Evolutionary conservation across 2,888 invertebrate genomes (phyloP), one percentile per base, ranked within the genome.

Genomic region (Zootermopsis nevadensis): DNA sequence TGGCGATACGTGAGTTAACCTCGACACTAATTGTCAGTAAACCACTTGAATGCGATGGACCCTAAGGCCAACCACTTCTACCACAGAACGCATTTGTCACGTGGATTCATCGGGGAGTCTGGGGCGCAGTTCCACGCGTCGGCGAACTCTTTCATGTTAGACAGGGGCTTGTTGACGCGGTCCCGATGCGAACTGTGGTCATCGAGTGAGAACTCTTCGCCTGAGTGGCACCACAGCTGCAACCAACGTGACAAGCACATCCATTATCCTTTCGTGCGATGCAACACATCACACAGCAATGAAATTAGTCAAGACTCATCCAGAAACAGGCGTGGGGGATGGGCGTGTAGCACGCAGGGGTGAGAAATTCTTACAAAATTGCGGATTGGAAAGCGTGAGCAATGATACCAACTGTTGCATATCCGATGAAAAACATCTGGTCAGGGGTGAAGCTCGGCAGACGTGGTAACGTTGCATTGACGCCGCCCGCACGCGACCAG

Each of bases 371-470:
- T n/a, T n/a, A n/a, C n/a, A n/a, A n/a, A n/a, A n/a, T n/a, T n/a
- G n/a, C n/a, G n/a, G n/a, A n/a, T n/a, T n/a, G n/a, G n/a, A n/a
- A n/a, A n/a, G n/a, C n/a, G n/a, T n/a, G 38, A 48, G 48, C 48
- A 48, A 48, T 19, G 66, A 33, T 33, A 77, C 77, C 30, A 27
- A 77, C 77, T 31, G 77, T 77, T 53, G 77, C 77, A 55, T 77
- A 77, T 31, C 77, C 77, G 24, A 77, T 33, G 31, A 77, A 77
- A 10, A 77, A 77, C 8, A 77, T 31, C 22, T 77, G 77, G 0
- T 77, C 77, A 8, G 77, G 77, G 12, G 77, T 77, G 31, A 77
- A 77, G 12, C 8, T 55, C 31, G 55, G 24, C 12, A 77, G 30
- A 12, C 31, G 31, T 31, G 77, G 77, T 1, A 77, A 22, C 19